Base-by-base conservation (phyloP, 2,888 invertebrate species). In the Fissipunctia ypsillon region DNA sequence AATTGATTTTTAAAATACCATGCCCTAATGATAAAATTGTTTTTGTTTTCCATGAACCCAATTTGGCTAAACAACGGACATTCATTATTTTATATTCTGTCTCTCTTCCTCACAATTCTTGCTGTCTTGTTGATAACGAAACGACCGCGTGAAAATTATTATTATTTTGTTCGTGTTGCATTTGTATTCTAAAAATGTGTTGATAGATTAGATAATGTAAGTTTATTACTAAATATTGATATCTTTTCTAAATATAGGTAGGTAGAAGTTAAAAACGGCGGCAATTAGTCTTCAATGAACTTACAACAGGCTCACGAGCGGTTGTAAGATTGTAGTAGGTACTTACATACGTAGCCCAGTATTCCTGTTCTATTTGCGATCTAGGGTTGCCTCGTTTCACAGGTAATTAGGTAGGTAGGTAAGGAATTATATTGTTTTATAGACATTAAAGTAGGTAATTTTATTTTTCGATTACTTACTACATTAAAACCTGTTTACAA, bases 231-330 rank as follows among this genome's bases (percentile, higher is more conserved):
- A 50, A 57, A 59, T 31, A 31, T 22, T 25, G 10, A 5, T 50
- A 43, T 63, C 16, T 22, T 31, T 41, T 48, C 10, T 25, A 57
- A 25, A 9, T 56, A 43, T 28, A 52, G 28, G 14, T 57, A 74
- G 22, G 54, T 41, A 56, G 35, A 43, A 71, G 61, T 70, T 70
- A 25, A 60, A 80, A 90, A 89, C 86, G 90, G 91, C 91, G 91
- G 90, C 90, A 90, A 91, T 88, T 88, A 81, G 76, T 91, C 88
- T 83, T 91, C 91, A 91, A 92, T 92, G 91, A 90, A 91, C 85
- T 89, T 90, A 87, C 84, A 87, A 60, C 69, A 25, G 35, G 69
- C 54, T 59, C 65, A 74, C 68, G 75, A 50, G 38, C 68, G 61
- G 70, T 83, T 77, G 80, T 83, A 83, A 76, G 76, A 69, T 81